Conservation (phyloP, 2,888 invertebrate species). For the Plebejus argus region DNA sequence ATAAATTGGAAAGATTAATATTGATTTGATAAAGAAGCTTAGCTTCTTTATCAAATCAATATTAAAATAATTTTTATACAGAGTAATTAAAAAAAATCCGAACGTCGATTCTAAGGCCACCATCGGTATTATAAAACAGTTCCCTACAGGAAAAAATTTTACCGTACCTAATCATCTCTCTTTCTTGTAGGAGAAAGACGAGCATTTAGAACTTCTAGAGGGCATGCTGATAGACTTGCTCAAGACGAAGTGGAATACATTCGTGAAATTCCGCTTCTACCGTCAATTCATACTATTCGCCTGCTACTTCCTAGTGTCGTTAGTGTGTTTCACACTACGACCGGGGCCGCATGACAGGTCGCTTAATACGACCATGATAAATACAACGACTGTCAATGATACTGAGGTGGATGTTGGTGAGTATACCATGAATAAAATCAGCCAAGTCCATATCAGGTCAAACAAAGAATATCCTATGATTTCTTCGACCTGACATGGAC, state of each 20-base stretch:
- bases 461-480: too few species aligned
- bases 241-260: constrained; percentile 98
- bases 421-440: constrained; percentile 36
- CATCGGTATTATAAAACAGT: too few species aligned
- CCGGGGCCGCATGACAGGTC: constrained; percentile 88
- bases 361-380: constrained; percentile 60
- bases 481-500: too few species aligned
- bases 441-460: too few species aligned
- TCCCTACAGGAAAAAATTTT: too few species aligned
- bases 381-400: constrained; percentile 59
- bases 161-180: too few species aligned
- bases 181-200: constrained; percentile 90
- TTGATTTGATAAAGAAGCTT: too few species aligned
- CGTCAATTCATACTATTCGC: constrained; percentile 94
- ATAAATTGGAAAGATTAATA: too few species aligned
- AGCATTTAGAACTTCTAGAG: constrained; percentile 96
- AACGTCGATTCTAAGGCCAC: too few species aligned
- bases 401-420: constrained; percentile 64
- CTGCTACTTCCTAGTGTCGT: constrained; percentile 93
- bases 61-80: too few species aligned
- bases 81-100: too few species aligned
- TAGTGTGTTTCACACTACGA: constrained; percentile 93
- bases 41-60: too few species aligned
- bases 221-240: constrained; percentile 96
- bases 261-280: constrained; percentile 96